Conservation (phyloP, 1,140 invertebrate species). For the Physella acuta region DNA sequence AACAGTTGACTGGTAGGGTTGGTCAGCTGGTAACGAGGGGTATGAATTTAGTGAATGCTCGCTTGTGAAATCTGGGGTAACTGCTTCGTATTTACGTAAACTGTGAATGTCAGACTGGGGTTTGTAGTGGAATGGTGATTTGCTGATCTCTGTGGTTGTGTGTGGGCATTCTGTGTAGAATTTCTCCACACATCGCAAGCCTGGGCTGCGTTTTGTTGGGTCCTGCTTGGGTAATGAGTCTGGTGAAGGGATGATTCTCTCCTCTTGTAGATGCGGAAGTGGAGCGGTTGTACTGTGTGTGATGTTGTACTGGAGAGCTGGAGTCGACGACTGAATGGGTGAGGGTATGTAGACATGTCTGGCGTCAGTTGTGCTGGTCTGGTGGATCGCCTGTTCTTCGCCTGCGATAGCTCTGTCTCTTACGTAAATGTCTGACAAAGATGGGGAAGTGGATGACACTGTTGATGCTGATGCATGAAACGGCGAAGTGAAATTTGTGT, state of each 20-base stretch:
- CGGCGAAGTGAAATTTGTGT: background rate
- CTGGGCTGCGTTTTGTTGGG: too few species aligned
- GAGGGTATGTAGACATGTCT: constrained; percentile 4
- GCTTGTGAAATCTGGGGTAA: background rate
- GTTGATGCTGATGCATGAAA: background rate
- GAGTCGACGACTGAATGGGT: constrained; percentile 13
- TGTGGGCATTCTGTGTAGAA: too few species aligned
- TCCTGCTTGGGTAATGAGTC: too few species aligned
- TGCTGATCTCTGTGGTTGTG: too few species aligned
- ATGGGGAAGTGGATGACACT: background rate
- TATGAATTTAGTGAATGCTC: background rate
- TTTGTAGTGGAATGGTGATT: too few species aligned
- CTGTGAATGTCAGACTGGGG: too few species aligned
- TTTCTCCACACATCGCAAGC: too few species aligned
- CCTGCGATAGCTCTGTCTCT: too few species aligned
- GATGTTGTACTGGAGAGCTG: background rate
- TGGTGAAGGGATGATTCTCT: background rate
- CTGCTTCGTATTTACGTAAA: background rate
- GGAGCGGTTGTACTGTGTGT: background rate
- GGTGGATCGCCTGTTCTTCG: too few species aligned
- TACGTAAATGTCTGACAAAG: too few species aligned
- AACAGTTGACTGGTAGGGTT: background rate
- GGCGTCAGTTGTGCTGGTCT: background rate
- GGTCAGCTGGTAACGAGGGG: background rate
- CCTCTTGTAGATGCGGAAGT: background rate